These are phyloP conservation scores for Gastrophysa polygoni DNA, from an alignment of 2,888 invertebrate species.

Conservation along the genomic window DNA sequence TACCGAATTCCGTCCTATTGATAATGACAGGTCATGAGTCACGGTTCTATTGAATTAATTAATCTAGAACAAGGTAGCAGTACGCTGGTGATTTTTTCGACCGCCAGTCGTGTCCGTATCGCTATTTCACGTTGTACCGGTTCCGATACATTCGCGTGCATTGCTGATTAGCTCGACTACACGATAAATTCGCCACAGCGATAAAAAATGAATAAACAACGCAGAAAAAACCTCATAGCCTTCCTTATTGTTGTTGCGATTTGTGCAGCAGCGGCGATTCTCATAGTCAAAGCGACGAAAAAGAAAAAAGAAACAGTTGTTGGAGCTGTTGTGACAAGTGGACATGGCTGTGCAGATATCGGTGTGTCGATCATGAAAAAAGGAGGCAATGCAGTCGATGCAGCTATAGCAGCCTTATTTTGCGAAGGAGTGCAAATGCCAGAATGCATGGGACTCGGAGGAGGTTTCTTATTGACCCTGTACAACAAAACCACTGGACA, in stretches of 20 bases:
- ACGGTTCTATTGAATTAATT: too few relatives aligned
- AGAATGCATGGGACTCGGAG: constrained; percentile 87
- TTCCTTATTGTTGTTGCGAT: not conserved
- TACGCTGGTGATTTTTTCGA: too few relatives aligned
- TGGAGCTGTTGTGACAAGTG: constrained; percentile 39
- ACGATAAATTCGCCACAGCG: too few relatives aligned
- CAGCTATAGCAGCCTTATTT: constrained; percentile 82
- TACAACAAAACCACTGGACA: constrained; percentile 68
- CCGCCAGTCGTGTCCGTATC: too few relatives aligned
- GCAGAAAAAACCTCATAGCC: not conserved
- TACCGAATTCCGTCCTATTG: too few relatives aligned
- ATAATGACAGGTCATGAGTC: too few relatives aligned
- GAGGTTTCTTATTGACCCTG: constrained; percentile 84
- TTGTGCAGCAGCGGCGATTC: not conserved
- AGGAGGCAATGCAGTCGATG: constrained; percentile 81
- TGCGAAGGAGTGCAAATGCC: constrained; percentile 85
- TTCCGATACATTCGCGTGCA: too few relatives aligned
- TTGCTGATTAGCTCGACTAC: too few relatives aligned
- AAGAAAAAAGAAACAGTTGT: constrained; percentile 9
- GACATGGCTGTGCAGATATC: constrained; percentile 37
- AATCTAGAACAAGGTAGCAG: too few relatives aligned
- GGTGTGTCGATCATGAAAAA: constrained; percentile 65
- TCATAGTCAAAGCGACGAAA: not conserved
- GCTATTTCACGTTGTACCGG: too few relatives aligned
- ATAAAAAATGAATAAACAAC: not conserved